Conservation (phyloP, 92 coral and sea anemone genomes). For the Virgularia gustaviana region DNA sequence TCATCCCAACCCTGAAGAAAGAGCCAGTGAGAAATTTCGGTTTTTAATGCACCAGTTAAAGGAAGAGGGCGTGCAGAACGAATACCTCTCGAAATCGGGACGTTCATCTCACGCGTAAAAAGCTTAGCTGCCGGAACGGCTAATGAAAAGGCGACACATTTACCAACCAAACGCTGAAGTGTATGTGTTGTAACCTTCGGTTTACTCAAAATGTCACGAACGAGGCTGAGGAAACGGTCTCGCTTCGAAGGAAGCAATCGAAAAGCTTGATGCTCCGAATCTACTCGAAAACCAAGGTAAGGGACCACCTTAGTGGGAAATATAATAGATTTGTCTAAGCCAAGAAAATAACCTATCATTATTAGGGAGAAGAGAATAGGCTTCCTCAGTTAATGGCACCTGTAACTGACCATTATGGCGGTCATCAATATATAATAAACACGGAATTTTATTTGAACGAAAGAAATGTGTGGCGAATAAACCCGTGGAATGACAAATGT, state of each 20-base stretch:
- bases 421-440: too few species aligned
- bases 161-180: conserved; percentile 44
- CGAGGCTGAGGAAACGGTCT: conserved; percentile 11
- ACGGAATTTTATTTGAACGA: conserved; percentile 44
- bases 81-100: conserved; percentile 41
- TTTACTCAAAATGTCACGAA: conserved; percentile 7
- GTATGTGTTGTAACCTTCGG: conserved; percentile 9
- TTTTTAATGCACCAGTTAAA: conserved; percentile 9
- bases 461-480: conserved; percentile 37
- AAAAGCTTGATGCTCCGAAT: conserved; percentile 25
- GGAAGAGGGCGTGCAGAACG: conserved; percentile 23
- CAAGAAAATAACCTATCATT: conserved; percentile 26
- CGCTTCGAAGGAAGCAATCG: conserved; percentile 24
- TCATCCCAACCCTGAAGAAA: conserved; percentile 41
- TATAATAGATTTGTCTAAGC: conserved; percentile 12
- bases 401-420: conserved; percentile 15
- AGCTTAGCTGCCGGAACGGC: conserved; percentile 48
- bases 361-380: background rate
- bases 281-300: conserved; percentile 37
- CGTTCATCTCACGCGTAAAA: conserved; percentile 48
- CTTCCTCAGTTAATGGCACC: background rate
- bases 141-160: conserved; percentile 40
- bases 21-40: conserved; percentile 50
- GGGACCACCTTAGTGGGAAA: conserved; percentile 15
- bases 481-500: conserved; percentile 51